A percentile compares a stretch with the other conserved stretches of the same genome.
phyloP scores from a whole-genome alignment of 1,140 invertebrate genomes.

The Bradysia coprophila region DNA sequence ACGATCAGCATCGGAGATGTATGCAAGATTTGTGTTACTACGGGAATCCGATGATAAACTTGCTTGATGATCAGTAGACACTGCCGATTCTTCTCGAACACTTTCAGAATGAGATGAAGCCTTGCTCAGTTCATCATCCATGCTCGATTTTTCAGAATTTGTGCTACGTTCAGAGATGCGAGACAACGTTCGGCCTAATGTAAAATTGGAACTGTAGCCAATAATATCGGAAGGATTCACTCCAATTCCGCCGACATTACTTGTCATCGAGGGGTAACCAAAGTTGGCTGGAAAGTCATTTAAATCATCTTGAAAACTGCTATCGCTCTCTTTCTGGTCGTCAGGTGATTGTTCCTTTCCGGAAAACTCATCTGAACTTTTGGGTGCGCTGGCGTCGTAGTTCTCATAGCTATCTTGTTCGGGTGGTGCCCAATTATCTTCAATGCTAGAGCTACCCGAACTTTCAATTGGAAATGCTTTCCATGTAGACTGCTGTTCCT shows the following conservation, averaged over 20 bases:
- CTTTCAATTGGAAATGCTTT: conserved; percentile 61
- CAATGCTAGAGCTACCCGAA: conserved; percentile 59
- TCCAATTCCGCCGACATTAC: conserved; percentile 26
- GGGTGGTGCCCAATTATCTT: conserved; percentile 57
- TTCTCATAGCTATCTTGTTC: conserved; percentile 48
- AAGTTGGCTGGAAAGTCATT: conserved; percentile 52
- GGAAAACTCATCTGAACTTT: background rate
- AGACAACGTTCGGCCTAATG: conserved; percentile 52
- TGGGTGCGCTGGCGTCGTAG: conserved; percentile 24
- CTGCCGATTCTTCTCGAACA: conserved; percentile 61
- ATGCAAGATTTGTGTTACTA: conserved; percentile 42
- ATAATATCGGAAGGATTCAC: conserved; percentile 42
- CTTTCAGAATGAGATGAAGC: conserved; percentile 54
- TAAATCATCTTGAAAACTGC: conserved; percentile 50
- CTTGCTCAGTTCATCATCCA: conserved; percentile 70
- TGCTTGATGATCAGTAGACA: conserved; percentile 67
- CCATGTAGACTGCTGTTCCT: conserved; percentile 57
- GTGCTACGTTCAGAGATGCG: conserved; percentile 74
- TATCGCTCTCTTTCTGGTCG: conserved; percentile 24
- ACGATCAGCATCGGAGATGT: conserved; percentile 53
- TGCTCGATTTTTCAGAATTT: conserved; percentile 59
- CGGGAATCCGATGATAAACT: conserved; percentile 66
- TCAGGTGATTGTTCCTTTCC: conserved; percentile 9
- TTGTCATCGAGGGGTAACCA: conserved; percentile 36
- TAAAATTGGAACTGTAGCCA: conserved; percentile 48